Percentiles rank a stretch among this genome's conserved stretches.
These are phyloP conservation scores for Platyrinchus mystaceus DNA, from an alignment of 2,797 vertebrate genomes.

Conservation along the genomic window DNA sequence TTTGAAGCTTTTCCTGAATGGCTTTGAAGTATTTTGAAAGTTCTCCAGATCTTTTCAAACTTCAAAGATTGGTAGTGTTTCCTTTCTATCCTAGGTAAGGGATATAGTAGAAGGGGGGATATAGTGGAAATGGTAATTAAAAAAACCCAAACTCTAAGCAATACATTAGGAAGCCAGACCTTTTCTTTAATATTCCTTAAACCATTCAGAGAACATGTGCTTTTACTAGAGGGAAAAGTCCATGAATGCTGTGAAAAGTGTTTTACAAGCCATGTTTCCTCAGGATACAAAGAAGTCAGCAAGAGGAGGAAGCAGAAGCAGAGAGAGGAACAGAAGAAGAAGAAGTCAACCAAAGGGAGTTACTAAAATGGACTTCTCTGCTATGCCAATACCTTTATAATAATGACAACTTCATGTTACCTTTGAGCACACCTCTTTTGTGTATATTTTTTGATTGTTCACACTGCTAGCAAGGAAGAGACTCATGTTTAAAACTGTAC, in stretches of 20 bases:
- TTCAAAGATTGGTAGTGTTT: neutral
- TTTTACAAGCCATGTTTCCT: constrained; percentile 77
- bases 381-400: constrained; percentile 45
- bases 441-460: constrained; percentile 57
- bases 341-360: constrained; percentile 82
- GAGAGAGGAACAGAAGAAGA: constrained; percentile 93
- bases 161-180: neutral
- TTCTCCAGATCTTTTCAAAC: constrained; percentile 6
- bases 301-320: constrained; percentile 93
- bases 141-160: neutral
- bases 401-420: constrained; percentile 31
- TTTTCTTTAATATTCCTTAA: constrained; percentile 25
- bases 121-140: neutral
- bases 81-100: neutral
- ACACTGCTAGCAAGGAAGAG: constrained; percentile 50
- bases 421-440: constrained; percentile 55
- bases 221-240: constrained; percentile 52
- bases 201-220: constrained; percentile 43
- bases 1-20: constrained; percentile 59
- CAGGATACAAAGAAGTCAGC: constrained; percentile 86
- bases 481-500: constrained; percentile 49
- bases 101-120: neutral
- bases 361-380: constrained; percentile 76
- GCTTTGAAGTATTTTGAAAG: constrained; percentile 51
- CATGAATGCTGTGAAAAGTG: constrained; percentile 52